These are phyloP conservation scores for Harpagus bidentatus DNA, from an alignment of 2,113 vertebrate genomes.

Conservation along the genomic window DNA sequence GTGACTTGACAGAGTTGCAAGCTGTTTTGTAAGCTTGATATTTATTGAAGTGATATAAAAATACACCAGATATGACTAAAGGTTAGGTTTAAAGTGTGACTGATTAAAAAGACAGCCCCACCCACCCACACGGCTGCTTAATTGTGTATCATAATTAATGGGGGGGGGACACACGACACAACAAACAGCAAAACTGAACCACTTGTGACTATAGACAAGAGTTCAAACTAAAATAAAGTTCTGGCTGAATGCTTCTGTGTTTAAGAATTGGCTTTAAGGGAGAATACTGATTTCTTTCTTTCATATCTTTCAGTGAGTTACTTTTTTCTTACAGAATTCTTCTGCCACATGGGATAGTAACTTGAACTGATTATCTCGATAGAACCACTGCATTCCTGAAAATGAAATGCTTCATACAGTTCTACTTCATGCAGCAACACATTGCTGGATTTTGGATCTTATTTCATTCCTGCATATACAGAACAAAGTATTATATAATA, in stretches of 20 bases:
- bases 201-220: neutral
- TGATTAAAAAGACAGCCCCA: neutral
- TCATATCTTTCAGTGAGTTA: neutral
- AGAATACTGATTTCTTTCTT: neutral
- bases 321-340: neutral
- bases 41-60: neutral
- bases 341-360: neutral
- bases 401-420: slow-evolving; percentile 10
- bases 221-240: neutral
- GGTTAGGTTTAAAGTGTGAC: neutral
- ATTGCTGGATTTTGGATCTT: neutral
- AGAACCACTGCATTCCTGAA: slow-evolving; percentile 19
- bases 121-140: accelerated
- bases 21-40: neutral
- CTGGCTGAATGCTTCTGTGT: neutral
- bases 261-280: neutral
- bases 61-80: neutral
- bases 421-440: neutral
- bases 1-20: neutral
- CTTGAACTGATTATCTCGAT: slow-evolving; percentile 2
- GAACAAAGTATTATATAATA: neutral
- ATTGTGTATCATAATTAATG: neutral
- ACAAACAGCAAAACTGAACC: neutral
- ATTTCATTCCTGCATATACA: neutral
- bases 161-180: too few species aligned